Base-by-base conservation (phyloP, 30 jellyfish, hydroid and myxozoan species). In the Cassiopea andromeda region DNA sequence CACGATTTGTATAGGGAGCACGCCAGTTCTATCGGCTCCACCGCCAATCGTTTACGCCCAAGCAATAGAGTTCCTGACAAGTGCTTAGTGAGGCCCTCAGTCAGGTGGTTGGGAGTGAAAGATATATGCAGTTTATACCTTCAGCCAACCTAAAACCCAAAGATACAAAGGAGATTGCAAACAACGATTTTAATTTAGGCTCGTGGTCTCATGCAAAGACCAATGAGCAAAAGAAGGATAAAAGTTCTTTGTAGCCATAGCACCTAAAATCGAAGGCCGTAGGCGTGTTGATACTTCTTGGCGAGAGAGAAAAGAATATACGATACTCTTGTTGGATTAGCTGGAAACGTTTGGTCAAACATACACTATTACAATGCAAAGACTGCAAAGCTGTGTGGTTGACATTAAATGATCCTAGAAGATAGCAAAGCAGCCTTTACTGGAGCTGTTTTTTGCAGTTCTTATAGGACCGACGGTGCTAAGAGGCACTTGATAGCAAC, bases 291-390 rank as follows among this genome's bases (percentile, higher is more conserved):
- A 50, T 44, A 75, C 9, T 45, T 46, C 69, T 75, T 46, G 46
- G 84, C n/a, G 17, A 44, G 71, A n/a, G 44, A 47, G 17, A 75
- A 75, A 75, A 8, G 48, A 47, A 46, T 7, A 47, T 47, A 1
- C n/a, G 84, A 44, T 47, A 75, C 84, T 17, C 4, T 75, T 69
- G 70, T 75, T 75, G 84, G 84, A 75, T 75, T 75, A 75, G 71
- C 12, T 19, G 84, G 7, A 27, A 75, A 75, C 69, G 46, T 46
- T 75, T 75, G 84, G 54, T 43, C 69, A 46, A 50, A 47, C 48
- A 46, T 75, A 10, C 84, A 1, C 14, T 46, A 75, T 7, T 7
- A 45, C 45, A 50, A 58, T 75, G 44, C 44, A 75, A 75, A 72
- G 81, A 46, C 44, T 9, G 81, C 6, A 72, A 75, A 75, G 71